Evolutionary conservation across 2,113 vertebrate genomes (phyloP), one percentile per base, ranked within the genome.

Genomic region (Nanorana parkeri): DNA sequence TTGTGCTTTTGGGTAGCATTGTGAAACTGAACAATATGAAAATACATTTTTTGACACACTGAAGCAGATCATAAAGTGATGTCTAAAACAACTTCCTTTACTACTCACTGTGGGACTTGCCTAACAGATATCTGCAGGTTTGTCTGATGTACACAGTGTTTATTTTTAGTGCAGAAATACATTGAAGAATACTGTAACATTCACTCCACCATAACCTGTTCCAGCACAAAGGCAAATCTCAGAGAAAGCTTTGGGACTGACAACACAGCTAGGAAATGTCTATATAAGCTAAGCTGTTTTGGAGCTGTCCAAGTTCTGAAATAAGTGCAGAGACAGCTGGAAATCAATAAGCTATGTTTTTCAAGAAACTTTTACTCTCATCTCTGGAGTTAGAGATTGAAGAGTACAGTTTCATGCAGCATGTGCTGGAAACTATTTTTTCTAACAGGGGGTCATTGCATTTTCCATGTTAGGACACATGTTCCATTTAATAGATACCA

Each of bases 241-340:
- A 74, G 29, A 26, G 5, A 29, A 32, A 32, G 54, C 58, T 74
- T 26, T 56, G 5, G 1, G 17, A 28, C 15, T 58, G 52, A 24
- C 47, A 77, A 51, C n/a, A 77, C 20, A 28, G 47, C 20, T 16
- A 75, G 32, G 10, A 36, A 77, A 77, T n/a, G 51, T 47, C 21
- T 64, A n/a, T 28, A 47, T 64, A 77, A 77, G 47, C 41, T 17
- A 23, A 10, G 61, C 17, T n/a, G 5, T 73, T 26, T 21, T 24
- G 55, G 28, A 76, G 56, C 73, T 61, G 56, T 63, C 58, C 73
- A 63, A 41, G n/a, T 76, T 60, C n/a, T 36, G n/a, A 76, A 63
- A 41, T 41, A 41, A 41, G 5, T 61, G 15, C 56, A 20, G 7
- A 24, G 20, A 63, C 15, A 5, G 36, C 16, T 19, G 13, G 24